These are phyloP conservation scores for Harpagifer antarcticus DNA, from an alignment of 2,797 vertebrate species.

Conservation along the genomic window DNA sequence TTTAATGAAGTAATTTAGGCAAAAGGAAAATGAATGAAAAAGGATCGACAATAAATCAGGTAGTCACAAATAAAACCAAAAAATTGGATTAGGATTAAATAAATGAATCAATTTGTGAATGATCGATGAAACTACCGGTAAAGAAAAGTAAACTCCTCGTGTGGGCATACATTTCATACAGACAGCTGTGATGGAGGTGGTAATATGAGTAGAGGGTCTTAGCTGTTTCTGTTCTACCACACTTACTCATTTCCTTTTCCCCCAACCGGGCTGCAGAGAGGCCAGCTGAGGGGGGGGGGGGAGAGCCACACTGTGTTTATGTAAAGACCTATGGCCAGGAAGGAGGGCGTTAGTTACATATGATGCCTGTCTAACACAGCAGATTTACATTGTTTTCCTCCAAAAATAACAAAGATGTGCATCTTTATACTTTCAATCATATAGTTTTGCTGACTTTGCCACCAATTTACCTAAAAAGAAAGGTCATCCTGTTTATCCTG, in stretches of 20 bases:
- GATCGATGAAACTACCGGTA: background rate
- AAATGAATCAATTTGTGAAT: background rate
- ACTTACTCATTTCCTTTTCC: slow-evolving; percentile 27
- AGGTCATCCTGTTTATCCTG: background rate
- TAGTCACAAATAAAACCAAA: background rate
- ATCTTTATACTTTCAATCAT: background rate
- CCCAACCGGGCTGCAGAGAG: slow-evolving; percentile 22
- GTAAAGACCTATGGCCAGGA: slow-evolving; percentile 29
- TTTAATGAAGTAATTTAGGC: background rate
- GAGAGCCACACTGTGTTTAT: slow-evolving; percentile 50
- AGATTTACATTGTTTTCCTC: background rate
- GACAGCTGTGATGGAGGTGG: slow-evolving; percentile 26
- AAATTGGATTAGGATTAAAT: background rate
- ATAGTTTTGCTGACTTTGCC: background rate
- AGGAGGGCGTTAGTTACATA: background rate
- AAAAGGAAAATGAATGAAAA: background rate
- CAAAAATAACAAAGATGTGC: slow-evolving; percentile 13
- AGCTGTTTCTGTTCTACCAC: background rate
- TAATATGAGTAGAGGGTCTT: slow-evolving; percentile 9
- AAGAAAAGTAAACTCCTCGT: background rate
- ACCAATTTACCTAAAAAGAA: background rate
- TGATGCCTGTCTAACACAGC: slow-evolving; percentile 7
- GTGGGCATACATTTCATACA: slow-evolving; percentile 7
- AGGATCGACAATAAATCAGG: background rate
- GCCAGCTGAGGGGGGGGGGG: slow-evolving; percentile 48